Conservation (phyloP, 1,140 invertebrate species). For the Cyphomyrmex costatus region DNA sequence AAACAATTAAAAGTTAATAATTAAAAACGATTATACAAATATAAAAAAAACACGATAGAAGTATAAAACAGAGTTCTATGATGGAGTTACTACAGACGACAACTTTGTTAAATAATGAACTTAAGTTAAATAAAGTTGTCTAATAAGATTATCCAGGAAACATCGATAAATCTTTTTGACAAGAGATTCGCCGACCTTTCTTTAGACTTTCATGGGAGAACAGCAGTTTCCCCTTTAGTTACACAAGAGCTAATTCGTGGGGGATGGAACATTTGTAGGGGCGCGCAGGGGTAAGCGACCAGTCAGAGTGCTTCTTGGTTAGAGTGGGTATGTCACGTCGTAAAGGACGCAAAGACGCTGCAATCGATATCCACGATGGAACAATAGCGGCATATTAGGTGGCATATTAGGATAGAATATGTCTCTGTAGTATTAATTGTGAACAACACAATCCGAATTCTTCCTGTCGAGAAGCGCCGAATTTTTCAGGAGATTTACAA, state of each 20-base stretch:
- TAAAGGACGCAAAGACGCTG: slow-evolving; percentile 28
- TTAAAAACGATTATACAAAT: background rate
- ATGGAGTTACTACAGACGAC: background rate
- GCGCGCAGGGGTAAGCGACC: slow-evolving; percentile 55
- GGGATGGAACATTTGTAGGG: slow-evolving; percentile 1
- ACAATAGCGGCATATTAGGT: background rate
- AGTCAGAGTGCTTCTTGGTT: slow-evolving; percentile 51
- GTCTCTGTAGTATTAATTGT: slow-evolving; percentile 11
- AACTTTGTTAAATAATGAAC: too few relatives aligned
- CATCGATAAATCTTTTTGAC: background rate
- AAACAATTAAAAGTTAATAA: background rate
- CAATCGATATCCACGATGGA: slow-evolving; percentile 40
- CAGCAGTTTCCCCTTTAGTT: slow-evolving; percentile 12
- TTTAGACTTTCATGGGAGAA: background rate
- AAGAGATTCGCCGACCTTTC: background rate
- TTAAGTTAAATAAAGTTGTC: background rate
- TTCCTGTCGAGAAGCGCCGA: background rate
- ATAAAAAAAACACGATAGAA: background rate
- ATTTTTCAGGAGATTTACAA: background rate
- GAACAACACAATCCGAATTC: background rate
- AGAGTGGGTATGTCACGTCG: slow-evolving; percentile 23
- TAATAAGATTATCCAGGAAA: slow-evolving; percentile 20
- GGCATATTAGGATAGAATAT: background rate
- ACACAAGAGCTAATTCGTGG: slow-evolving; percentile 28
- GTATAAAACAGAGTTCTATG: background rate